phyloP scores from a whole-genome alignment of 2,797 vertebrate genomes.

The Borostomias antarcticus region DNA sequence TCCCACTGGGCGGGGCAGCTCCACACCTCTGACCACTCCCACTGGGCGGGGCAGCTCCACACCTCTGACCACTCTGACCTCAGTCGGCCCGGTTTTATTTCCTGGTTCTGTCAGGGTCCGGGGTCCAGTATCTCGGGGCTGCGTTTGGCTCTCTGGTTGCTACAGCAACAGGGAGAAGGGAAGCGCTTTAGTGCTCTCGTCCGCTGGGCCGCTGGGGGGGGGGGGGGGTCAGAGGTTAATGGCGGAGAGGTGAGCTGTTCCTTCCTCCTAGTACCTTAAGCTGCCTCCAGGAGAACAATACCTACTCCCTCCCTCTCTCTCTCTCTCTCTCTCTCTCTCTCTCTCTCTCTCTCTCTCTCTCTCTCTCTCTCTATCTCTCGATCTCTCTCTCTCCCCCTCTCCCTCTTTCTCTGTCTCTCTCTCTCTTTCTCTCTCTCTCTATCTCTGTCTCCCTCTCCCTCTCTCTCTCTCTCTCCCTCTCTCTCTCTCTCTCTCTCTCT shows the following conservation, averaged over 20 bases:
- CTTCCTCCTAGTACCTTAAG: conserved; percentile 23
- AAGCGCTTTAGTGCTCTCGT: conserved; percentile 41
- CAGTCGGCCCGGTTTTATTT: no score
- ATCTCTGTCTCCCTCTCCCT: no score
- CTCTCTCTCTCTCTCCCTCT: no score
- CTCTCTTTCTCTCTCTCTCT: no score
- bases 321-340: conserved; percentile 38
- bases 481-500: background rate
- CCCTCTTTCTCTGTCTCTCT: conserved; percentile 37
- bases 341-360: no score
- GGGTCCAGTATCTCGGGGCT: background rate
- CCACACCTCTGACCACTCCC: no score
- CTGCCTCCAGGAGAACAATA: background rate
- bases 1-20: no score
- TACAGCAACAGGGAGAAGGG: conserved; percentile 38
- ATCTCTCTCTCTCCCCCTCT: conserved; percentile 6
- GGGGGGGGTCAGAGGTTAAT: conserved; percentile 42
- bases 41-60: no score
- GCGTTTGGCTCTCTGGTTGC: conserved; percentile 21
- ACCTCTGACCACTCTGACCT: no score
- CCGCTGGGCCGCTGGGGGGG: conserved; percentile 19
- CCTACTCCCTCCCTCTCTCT: conserved; percentile 29
- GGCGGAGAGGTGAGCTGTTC: conserved; percentile 25
- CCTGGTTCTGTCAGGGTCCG: background rate
- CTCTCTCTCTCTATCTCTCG: no score